These are phyloP conservation scores for Lithobates sylvaticus DNA, from an alignment of 2,797 vertebrate genomes.

Conservation along the genomic window DNA sequence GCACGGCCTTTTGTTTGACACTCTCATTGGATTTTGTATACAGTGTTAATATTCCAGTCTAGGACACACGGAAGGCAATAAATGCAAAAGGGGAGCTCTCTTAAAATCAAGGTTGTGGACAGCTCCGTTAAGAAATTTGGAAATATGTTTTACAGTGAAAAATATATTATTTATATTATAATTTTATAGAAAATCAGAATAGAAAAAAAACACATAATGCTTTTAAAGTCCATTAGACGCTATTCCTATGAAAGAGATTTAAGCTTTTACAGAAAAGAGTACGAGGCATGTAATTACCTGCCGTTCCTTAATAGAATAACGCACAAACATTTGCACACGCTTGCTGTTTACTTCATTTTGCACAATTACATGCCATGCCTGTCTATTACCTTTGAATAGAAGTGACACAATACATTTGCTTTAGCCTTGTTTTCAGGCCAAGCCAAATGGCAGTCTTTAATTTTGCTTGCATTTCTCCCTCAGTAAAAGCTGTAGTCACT, in stretches of 20 bases:
- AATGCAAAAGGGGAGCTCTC: too few relatives aligned
- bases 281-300: constrained; percentile 28
- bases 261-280: background rate
- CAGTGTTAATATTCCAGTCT: too few relatives aligned
- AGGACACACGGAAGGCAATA: too few relatives aligned
- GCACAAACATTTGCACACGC: constrained; percentile 32
- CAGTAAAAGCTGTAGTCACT: background rate
- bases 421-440: constrained; percentile 25
- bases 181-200: too few relatives aligned
- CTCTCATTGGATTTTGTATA: too few relatives aligned
- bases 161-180: background rate
- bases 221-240: background rate
- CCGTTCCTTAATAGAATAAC: constrained; percentile 48
- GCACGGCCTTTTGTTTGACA: too few relatives aligned
- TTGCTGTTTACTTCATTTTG: constrained; percentile 34
- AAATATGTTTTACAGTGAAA: too few relatives aligned
- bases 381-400: constrained; percentile 36
- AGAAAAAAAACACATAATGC: background rate
- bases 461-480: constrained; percentile 11
- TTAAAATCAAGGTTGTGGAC: too few relatives aligned
- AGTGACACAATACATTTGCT: background rate
- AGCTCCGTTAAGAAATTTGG: too few relatives aligned
- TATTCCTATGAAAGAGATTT: background rate
- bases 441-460: constrained; percentile 17
- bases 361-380: constrained; percentile 8